phyloP scores from a whole-genome alignment of 1,140 invertebrate genomes.

The Drosophila persimilis region DNA sequence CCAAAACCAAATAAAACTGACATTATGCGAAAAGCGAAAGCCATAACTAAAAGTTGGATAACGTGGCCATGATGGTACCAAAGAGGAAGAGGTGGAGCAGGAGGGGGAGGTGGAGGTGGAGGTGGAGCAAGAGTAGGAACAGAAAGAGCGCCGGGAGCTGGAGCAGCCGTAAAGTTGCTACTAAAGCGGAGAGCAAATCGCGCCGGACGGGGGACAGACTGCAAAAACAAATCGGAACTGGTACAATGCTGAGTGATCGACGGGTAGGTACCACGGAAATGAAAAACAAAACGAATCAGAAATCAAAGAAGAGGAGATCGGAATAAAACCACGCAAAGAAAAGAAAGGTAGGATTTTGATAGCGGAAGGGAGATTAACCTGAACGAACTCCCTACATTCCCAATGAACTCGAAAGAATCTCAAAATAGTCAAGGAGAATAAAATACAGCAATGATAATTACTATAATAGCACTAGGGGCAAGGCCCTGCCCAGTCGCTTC shows the following conservation, averaged over 20 bases:
- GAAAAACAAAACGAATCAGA: background rate
- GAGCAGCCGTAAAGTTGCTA: slow-evolving; percentile 69
- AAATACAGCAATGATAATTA: no score
- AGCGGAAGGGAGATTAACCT: no score
- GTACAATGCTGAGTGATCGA: slow-evolving; percentile 20
- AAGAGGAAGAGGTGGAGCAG: background rate
- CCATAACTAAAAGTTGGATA: slow-evolving; percentile 81
- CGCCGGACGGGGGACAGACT: background rate
- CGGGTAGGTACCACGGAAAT: slow-evolving; percentile 16
- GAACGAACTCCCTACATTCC: no score
- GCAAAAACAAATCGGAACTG: slow-evolving; percentile 42
- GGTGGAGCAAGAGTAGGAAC: background rate
- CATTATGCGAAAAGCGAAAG: slow-evolving; percentile 82
- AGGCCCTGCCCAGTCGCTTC: no score
- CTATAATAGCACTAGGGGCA: no score
- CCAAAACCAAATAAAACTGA: slow-evolving; percentile 82
- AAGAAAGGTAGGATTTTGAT: no score
- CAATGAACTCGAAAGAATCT: no score
- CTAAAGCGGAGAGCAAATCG: slow-evolving; percentile 38
- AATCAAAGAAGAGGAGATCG: background rate
- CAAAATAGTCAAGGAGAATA: no score
- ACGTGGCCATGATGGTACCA: slow-evolving; percentile 69
- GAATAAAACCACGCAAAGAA: no score
- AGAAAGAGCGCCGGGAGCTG: background rate
- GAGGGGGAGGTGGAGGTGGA: background rate